phyloP scores from a whole-genome alignment of 1,140 invertebrate genomes.

The Nixonia krombeini region DNA sequence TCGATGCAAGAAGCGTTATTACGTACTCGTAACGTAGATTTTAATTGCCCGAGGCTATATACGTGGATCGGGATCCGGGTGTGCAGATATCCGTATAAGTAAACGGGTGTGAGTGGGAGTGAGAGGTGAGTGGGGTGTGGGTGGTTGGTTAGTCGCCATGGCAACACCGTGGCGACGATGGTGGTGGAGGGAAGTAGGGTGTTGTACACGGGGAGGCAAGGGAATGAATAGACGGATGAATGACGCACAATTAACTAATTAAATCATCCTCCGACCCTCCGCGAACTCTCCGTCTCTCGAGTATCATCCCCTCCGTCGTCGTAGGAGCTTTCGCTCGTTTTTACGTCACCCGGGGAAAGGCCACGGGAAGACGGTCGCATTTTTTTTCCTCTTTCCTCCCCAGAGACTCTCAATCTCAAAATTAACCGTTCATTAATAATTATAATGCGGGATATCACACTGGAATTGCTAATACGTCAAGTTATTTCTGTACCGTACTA shows the following conservation, averaged over 20 bases:
- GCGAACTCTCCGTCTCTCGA: constrained; percentile 61
- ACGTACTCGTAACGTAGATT: constrained; percentile 5
- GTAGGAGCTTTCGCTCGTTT: constrained; percentile 56
- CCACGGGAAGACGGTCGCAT: constrained; percentile 22
- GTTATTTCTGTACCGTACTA: too few species aligned
- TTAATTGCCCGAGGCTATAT: constrained; percentile 17
- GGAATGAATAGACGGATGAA: constrained; percentile 72
- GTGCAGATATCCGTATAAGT: constrained; percentile 8
- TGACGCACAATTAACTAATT: constrained; percentile 73
- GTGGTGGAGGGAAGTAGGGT: constrained; percentile 38
- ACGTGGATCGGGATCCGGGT: constrained; percentile 8
- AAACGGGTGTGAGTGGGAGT: constrained; percentile 8
- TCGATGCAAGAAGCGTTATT: neutral
- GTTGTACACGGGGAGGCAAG: constrained; percentile 51
- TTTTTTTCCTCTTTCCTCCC: neutral
- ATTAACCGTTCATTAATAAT: too few species aligned
- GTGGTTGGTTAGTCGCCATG: constrained; percentile 61
- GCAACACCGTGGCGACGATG: constrained; percentile 59
- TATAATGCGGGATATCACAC: too few species aligned
- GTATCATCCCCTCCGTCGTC: constrained; percentile 67
- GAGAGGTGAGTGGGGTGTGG: constrained; percentile 23
- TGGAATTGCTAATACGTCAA: too few species aligned
- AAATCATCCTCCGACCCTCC: constrained; percentile 69
- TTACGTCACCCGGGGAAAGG: constrained; percentile 51
- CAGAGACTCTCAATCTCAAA: neutral